Conservation (phyloP, 2,797 vertebrate species). For the Aselliscus stoliczkanus region DNA sequence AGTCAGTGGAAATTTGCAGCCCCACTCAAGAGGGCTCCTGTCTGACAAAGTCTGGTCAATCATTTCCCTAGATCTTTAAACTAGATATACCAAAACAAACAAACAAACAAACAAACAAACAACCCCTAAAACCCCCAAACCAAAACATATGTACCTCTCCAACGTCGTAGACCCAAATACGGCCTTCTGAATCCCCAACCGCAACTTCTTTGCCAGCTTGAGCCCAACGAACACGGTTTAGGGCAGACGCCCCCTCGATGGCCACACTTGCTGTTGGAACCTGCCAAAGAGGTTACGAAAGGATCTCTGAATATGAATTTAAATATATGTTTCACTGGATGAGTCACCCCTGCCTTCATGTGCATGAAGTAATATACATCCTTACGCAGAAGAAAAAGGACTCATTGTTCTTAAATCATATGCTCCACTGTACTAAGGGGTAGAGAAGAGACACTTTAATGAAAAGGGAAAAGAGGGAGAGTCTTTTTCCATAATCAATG, state of each 20-base stretch:
- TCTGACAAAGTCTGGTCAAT: background rate
- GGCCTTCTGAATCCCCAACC: slow-evolving; percentile 96
- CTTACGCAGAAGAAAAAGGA: background rate
- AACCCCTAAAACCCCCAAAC: background rate
- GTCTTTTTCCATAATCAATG: background rate
- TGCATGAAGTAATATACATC: slow-evolving; percentile 50
- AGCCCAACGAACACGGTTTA: slow-evolving; percentile 96
- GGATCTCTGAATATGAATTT: slow-evolving; percentile 29
- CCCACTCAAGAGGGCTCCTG: background rate
- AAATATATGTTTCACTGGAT: background rate
- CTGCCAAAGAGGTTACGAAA: slow-evolving; percentile 76
- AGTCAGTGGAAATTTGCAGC: slow-evolving; percentile 36
- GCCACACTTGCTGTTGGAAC: slow-evolving; percentile 96
- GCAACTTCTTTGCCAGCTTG: slow-evolving; percentile 95
- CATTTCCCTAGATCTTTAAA: slow-evolving; percentile 26
- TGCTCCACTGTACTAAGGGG: slow-evolving; percentile 53
- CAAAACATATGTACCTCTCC: slow-evolving; percentile 89
- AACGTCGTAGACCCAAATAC: slow-evolving; percentile 97
- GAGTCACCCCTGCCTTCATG: slow-evolving; percentile 55
- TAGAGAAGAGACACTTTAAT: slow-evolving; percentile 15
- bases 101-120: background rate
- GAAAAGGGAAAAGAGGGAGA: background rate
- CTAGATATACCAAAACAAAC: background rate
- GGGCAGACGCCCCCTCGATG: slow-evolving; percentile 93
- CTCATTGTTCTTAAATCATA: slow-evolving; percentile 72